Base-by-base conservation (phyloP, 2,888 invertebrate species). In the Lasioglossum calceatum region DNA sequence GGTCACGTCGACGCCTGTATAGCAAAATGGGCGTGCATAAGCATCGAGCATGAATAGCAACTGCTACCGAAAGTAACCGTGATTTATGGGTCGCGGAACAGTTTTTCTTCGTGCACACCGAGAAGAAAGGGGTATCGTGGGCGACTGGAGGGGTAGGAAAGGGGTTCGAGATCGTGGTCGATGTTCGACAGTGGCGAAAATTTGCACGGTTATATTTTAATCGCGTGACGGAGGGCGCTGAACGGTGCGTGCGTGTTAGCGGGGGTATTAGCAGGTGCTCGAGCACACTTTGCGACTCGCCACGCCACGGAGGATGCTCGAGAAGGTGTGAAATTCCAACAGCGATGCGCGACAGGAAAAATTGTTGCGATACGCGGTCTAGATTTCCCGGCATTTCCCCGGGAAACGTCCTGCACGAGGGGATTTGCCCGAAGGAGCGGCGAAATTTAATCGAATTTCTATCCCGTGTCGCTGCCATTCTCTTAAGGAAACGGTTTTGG, bases 121-220 rank as follows among this genome's bases (percentile, higher is more conserved):
- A 27, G 23, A 70, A 73, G 77, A 73, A 74, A 58, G n/a, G 47
- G 44, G 2, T 47, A 4, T 8, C 27, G 4, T 10, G 14, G 42
- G 1, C 2, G 76, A 2, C 10, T 4, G 16, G n/a, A 14, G 27
- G 16, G 19, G 79, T 16, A 4, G 5, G 67, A 8, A 7, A 36
- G 27, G 10, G 16, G 77, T 16, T 32, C 8, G 67, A 19, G 8
- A 67, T 14, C 7, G 42, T 12, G 77, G 27, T 75, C 77, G 80
- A 71, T 70, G 50, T 74, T 80, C 74, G 58, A 50, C 54, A 78
- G 74, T 19, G 50, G 42, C 27, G 54, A 77, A 86, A 78, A 78
- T 85, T 54, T 78, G 16, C 78, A 50, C 67, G 54, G 71, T 77
- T 78, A 76, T 79, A 87, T 79, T 85, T 79, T 73, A 87, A 82